phyloP scores from a whole-genome alignment of 92 coral and sea anemone species.

The Virgularia gustaviana region DNA sequence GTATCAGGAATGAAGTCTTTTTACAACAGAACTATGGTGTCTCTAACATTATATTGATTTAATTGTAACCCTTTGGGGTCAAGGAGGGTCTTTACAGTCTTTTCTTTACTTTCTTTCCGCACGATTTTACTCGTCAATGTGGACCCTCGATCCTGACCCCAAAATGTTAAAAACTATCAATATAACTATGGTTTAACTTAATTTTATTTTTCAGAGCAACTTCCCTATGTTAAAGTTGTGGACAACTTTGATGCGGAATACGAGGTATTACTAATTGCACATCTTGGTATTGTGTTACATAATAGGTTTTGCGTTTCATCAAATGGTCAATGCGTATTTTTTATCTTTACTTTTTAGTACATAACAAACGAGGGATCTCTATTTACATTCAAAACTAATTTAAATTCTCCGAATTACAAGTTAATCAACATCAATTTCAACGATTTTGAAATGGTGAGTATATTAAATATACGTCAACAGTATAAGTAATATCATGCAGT shows the following conservation, averaged over 20 bases:
- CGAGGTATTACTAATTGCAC: too few species aligned
- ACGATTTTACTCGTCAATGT: background rate
- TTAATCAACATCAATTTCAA: slow-evolving; percentile 74
- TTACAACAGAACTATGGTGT: background rate
- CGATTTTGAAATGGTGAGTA: slow-evolving; percentile 72
- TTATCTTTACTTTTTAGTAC: slow-evolving; percentile 48
- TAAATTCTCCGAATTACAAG: slow-evolving; percentile 76
- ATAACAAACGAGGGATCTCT: slow-evolving; percentile 81
- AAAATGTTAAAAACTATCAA: too few species aligned
- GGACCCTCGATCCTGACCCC: too few species aligned
- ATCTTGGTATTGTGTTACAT: background rate
- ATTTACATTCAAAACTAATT: slow-evolving; percentile 90
- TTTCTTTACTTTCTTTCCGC: background rate
- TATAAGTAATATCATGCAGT: background rate
- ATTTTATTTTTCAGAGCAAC: slow-evolving; percentile 50
- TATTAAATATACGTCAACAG: background rate
- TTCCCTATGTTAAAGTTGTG: slow-evolving; percentile 81
- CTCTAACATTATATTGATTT: background rate
- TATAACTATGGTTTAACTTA: too few species aligned
- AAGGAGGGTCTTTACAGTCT: background rate
- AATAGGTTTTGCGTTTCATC: background rate
- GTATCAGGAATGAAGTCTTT: background rate
- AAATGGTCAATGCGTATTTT: background rate
- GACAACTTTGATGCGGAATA: slow-evolving; percentile 98
- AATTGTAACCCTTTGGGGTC: too few species aligned